Base-by-base conservation (phyloP, 2,797 vertebrate genomes). In the Semotilus atromaculatus region DNA sequence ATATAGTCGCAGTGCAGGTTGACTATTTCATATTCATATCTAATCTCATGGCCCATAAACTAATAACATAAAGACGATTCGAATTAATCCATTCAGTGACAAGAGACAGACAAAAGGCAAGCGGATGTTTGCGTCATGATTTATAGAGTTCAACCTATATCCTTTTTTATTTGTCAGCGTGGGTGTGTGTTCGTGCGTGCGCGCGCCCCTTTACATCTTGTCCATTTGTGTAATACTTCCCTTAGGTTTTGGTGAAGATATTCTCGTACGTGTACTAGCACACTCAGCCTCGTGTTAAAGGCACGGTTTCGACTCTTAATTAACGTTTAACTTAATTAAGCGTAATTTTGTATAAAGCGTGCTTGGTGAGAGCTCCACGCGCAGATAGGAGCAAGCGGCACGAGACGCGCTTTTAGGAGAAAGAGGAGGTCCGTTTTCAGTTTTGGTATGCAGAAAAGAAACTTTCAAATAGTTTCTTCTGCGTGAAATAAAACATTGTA, bases 11-110 rank as follows among this genome's bases (percentile, higher is more conserved):
- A 89, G 91, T 91, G 93, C 93, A 92, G 90, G 93, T 92, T 93
- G 94, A 90, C 94, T 95, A 94, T 95, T 94, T 96, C 96, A 95
- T 95, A 95, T 94, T 94, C 96, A 94, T 96, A 97, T 97, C 96
- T 97, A 97, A 98, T 99, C 97, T 98, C 97, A 98, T 97, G 97
- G 95, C 94, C 96, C 97, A 99, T 99, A 98, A 99, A 99, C 95
- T 97, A 95, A 97, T 96, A 97, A 96, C 96, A 94, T 96, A 96
- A 97, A 95, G 96, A 95, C 95, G 96, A 95, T 93, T 93, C 94
- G 94, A 96, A 97, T 96, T 95, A 96, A 96, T 92, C 94, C 94
- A 94, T 95, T 94, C 90, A 88, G 86, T 81, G 83, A 84, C 75
- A 83, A 89, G 89, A 93, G 90, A 93, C 92, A 92, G 89, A 75